Percentiles rank a stretch among this genome's conserved stretches.
Evolutionary conservation across 2,797 vertebrate species (phyloP).

Genomic region (Acanthiza pusilla): DNA sequence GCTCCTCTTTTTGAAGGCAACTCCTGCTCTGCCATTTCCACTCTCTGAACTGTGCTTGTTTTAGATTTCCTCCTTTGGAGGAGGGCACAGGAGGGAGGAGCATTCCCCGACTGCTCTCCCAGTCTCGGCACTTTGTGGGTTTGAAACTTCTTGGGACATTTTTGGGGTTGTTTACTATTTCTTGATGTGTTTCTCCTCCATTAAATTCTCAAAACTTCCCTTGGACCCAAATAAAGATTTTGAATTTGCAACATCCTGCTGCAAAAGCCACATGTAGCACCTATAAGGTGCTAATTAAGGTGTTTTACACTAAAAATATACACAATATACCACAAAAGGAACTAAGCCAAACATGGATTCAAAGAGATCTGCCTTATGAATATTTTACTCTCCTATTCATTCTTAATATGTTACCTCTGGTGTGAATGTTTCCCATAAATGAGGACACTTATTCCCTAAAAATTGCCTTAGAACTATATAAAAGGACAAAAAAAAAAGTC

Average conservation of each 20-base stretch:
- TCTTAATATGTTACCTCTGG: neutral
- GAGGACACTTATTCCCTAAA: neutral
- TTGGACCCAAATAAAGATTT: neutral
- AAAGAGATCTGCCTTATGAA: neutral
- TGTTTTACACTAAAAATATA: neutral
- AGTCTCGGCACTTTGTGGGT: neutral
- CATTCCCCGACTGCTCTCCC: neutral
- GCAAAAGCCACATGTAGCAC: neutral
- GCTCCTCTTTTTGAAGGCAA: neutral
- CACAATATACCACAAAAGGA: neutral
- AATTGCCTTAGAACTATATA: neutral
- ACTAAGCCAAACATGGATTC: neutral
- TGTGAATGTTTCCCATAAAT: neutral
- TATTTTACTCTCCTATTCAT: neutral
- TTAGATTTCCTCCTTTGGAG: neutral
- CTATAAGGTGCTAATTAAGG: neutral
- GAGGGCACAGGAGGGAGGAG: neutral
- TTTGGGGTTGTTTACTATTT: neutral
- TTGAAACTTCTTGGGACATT: neutral
- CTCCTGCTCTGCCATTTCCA: neutral
- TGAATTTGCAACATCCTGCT: neutral
- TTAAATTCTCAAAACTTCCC: rapidly evolving
- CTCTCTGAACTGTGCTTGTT: neutral
- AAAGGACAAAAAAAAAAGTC: neutral
- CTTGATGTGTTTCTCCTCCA: neutral